Conservation (phyloP, 2,888 invertebrate genomes). For the Invenusta paracnida region DNA sequence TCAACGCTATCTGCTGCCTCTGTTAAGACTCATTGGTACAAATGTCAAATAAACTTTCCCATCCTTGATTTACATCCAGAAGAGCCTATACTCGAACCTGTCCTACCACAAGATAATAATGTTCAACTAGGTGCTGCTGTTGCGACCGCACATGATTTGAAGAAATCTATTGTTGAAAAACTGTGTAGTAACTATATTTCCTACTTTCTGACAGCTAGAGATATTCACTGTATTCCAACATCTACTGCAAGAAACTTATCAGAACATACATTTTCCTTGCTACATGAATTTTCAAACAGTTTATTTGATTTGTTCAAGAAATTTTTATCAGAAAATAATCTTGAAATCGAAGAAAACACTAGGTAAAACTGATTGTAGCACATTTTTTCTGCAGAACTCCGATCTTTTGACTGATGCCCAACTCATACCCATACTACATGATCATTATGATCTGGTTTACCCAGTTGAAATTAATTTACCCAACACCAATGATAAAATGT, state of each 20-base stretch:
- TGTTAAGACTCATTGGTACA: too few species aligned
- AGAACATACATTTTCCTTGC: neutral
- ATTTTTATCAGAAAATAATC: neutral
- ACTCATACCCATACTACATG: constrained; percentile 36
- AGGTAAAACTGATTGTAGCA: neutral
- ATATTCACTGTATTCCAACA: neutral
- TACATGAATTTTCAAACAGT: neutral
- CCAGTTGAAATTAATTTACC: constrained; percentile 25
- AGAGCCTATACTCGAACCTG: too few species aligned
- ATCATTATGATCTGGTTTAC: constrained; percentile 41
- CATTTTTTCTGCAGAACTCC: neutral
- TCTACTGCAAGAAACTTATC: neutral
- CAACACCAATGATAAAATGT: constrained; percentile 2
- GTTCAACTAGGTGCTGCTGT: too few species aligned
- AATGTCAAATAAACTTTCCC: too few species aligned
- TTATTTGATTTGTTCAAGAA: neutral
- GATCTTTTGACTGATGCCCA: neutral
- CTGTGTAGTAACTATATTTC: neutral
- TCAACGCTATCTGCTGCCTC: too few species aligned
- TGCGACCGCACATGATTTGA: neutral
- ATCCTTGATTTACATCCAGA: too few species aligned
- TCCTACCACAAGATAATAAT: too few species aligned
- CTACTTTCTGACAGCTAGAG: neutral
- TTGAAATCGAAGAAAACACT: neutral
- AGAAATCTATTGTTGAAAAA: neutral